phyloP scores from a whole-genome alignment of 2,888 invertebrate genomes.

The Osedax fenrisi region DNA sequence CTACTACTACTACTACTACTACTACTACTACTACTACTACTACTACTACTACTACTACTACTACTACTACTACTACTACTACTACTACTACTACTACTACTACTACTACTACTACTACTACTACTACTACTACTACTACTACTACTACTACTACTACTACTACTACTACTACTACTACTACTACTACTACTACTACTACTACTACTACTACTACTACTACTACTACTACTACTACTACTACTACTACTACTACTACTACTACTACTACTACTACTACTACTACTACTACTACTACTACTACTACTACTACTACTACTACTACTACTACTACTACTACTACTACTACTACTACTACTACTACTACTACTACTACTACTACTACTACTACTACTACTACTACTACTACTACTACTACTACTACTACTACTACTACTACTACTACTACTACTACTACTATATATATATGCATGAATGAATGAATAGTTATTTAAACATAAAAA shows the following conservation, averaged over 20 bases:
- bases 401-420: constrained; percentile 9
- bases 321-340: neutral
- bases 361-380: neutral
- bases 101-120: neutral
- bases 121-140: neutral
- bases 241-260: neutral
- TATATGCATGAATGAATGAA: no score
- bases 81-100: neutral
- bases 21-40: neutral
- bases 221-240: neutral
- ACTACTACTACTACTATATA: constrained; percentile 7
- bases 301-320: constrained; percentile 3
- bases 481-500: no score
- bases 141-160: neutral
- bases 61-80: neutral
- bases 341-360: neutral
- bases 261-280: neutral
- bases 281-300: neutral
- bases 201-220: neutral
- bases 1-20: neutral
- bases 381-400: neutral
- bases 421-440: constrained; percentile 16
- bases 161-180: neutral
- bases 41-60: neutral
- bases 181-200: neutral